A percentile compares a stretch with the other conserved stretches of the same genome.
phyloP scores from a whole-genome alignment of 1,140 invertebrate species.

The Drosophila baimaii region DNA sequence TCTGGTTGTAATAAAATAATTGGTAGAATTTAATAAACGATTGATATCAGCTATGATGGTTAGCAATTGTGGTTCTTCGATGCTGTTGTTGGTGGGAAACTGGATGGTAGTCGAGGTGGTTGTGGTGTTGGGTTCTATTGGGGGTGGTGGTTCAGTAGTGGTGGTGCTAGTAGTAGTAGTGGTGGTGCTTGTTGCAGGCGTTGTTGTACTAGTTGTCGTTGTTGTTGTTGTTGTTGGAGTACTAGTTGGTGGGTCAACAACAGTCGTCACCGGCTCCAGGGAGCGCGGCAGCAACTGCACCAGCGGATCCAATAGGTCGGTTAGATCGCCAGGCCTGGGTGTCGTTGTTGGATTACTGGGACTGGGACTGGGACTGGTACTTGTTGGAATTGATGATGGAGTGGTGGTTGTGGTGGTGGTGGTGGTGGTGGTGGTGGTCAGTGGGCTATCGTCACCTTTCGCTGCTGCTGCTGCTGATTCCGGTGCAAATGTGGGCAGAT shows the following conservation, averaged over 20 bases:
- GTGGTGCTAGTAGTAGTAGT: constrained; percentile 25
- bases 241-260: neutral
- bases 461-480: constrained; percentile 43
- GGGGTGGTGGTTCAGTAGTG: constrained; percentile 30
- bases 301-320: constrained; percentile 11
- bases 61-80: constrained; percentile 77
- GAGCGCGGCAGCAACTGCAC: constrained; percentile 47
- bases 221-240: constrained; percentile 27
- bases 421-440: constrained; percentile 34
- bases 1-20: constrained; percentile 84
- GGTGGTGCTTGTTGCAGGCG: constrained; percentile 29
- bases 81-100: constrained; percentile 57
- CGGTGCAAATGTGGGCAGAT: constrained; percentile 85
- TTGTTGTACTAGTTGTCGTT: constrained; percentile 17
- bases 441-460: constrained; percentile 65
- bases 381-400: constrained; percentile 26
- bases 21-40: constrained; percentile 84
- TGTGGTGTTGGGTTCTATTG: constrained; percentile 42
- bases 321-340: neutral
- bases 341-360: constrained; percentile 41
- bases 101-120: constrained; percentile 35
- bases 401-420: constrained; percentile 21
- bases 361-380: constrained; percentile 41
- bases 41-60: constrained; percentile 80
- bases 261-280: constrained; percentile 50